Conservation (phyloP, 1,140 invertebrate genomes). For the Brachystomella parvula region DNA sequence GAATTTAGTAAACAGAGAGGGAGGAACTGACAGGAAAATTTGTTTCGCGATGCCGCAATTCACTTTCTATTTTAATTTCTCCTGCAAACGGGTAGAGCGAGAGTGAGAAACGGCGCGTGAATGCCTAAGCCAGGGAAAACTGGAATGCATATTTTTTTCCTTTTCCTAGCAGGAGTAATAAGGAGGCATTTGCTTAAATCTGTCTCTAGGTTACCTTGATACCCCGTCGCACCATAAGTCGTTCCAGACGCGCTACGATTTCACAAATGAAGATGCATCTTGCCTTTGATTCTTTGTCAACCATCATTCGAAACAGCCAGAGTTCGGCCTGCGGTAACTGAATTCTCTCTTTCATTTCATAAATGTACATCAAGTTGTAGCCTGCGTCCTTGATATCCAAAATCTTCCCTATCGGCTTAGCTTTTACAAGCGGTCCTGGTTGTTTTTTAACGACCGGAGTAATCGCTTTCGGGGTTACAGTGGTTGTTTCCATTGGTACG, state of each 20-base stretch:
- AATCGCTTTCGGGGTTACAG: neutral
- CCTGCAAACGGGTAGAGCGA: too few relatives aligned
- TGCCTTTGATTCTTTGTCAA: slow-evolving; percentile 13
- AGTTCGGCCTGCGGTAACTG: slow-evolving; percentile 6
- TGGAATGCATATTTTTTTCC: neutral
- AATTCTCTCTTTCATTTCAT: slow-evolving; percentile 13
- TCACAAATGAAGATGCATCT: slow-evolving; percentile 14
- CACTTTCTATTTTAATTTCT: too few relatives aligned
- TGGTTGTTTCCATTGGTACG: neutral
- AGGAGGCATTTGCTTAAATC: too few relatives aligned
- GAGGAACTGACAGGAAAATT: too few relatives aligned
- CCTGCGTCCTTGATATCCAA: neutral
- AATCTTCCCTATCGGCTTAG: neutral
- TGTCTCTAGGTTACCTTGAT: slow-evolving; percentile 15
- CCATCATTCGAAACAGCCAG: slow-evolving; percentile 19
- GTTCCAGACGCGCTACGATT: slow-evolving; percentile 11
- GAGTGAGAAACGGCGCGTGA: neutral
- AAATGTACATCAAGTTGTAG: slow-evolving; percentile 20
- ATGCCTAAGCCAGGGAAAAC: neutral
- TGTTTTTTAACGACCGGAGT: neutral
- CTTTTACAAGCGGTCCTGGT: neutral
- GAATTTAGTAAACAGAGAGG: too few relatives aligned
- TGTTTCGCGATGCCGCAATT: too few relatives aligned
- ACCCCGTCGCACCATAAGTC: slow-evolving; percentile 16
- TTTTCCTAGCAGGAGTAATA: too few relatives aligned